Base-by-base conservation (phyloP, 2,113 vertebrate genomes). In the Gymnarchus niloticus region DNA sequence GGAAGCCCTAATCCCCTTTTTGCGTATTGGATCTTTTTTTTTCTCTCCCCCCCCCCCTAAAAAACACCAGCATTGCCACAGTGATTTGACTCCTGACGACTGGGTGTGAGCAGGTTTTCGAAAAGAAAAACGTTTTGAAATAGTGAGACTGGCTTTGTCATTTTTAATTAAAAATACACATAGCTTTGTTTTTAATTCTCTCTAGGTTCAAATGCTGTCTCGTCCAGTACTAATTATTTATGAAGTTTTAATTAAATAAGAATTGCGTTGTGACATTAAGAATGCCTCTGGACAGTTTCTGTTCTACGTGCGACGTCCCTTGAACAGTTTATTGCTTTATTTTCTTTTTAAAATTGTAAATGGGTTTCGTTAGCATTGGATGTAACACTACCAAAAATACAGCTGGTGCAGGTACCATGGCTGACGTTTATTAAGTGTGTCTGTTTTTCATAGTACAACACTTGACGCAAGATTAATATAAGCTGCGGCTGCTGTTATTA, bases 1-100 rank as follows among this genome's bases (percentile, higher is more conserved):
- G 52, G 76, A 48, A 80, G 73, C 19, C 8, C 12, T 73, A 69
- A 84, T 69, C 59, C 83, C 46, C 14, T 84, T 83, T 84, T 84
- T 65, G 56, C 57, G 82, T 83, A 59, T 83, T 57, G 82, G 56
- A 83, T 44, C 52, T 85, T 81, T 52, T 82, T 81, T 49, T 78
- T 81, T 52, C 17, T 54, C 37, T 41, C 37, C 25, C 84, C 28
- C 77, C 17, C n/a, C n/a, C n/a, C n/a, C n/a, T n/a, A n/a, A n/a
- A 54, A 76, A 76, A 85, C n/a, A 59, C 48, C 57, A 44, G 46
- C 19, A 76, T 52, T 73, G 65, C 61, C 59, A 84, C 69, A 73
- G 61, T 25, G 46, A 44, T 33, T 28, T 76, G 41, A 28, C 56
- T 69, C 14, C 83, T 65, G 3, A 5, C 46, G 21, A 84, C 6